Conservation (phyloP, 2,797 vertebrate genomes). For the Gastrophryne carolinensis region DNA sequence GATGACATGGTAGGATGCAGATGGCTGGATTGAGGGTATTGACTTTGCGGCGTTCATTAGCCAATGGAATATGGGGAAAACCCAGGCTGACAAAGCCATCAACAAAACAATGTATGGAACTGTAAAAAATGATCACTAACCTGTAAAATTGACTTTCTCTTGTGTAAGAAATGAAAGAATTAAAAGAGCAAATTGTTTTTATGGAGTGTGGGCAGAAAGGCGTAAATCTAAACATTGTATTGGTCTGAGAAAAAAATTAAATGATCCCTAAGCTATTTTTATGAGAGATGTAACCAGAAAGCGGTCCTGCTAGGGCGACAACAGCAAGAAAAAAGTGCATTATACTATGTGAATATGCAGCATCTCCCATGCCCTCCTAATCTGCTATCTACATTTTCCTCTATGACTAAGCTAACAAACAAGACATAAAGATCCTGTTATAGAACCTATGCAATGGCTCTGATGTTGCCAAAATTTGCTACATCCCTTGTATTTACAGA, state of each 20-base stretch:
- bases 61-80: slow-evolving; percentile 41
- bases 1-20: slow-evolving; percentile 48
- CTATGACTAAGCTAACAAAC: no score
- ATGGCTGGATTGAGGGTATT: slow-evolving; percentile 45
- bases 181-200: background rate
- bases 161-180: slow-evolving; percentile 8
- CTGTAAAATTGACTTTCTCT: slow-evolving; percentile 29
- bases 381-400: no score
- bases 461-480: no score
- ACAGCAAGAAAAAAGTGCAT: no score
- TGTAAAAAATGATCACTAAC: slow-evolving; percentile 48
- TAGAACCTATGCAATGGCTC: no score
- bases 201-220: background rate
- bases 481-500: no score
- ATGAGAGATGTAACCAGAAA: no score
- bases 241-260: background rate
- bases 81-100: slow-evolving; percentile 35
- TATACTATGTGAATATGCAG: no score
- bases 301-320: no score
- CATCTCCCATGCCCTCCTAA: no score
- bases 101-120: slow-evolving; percentile 38
- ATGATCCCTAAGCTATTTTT: background rate
- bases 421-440: no score
- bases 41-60: slow-evolving; percentile 46
- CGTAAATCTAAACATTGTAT: background rate